Conservation (phyloP, 2,888 invertebrate species). For the Orthosia incerta region DNA sequence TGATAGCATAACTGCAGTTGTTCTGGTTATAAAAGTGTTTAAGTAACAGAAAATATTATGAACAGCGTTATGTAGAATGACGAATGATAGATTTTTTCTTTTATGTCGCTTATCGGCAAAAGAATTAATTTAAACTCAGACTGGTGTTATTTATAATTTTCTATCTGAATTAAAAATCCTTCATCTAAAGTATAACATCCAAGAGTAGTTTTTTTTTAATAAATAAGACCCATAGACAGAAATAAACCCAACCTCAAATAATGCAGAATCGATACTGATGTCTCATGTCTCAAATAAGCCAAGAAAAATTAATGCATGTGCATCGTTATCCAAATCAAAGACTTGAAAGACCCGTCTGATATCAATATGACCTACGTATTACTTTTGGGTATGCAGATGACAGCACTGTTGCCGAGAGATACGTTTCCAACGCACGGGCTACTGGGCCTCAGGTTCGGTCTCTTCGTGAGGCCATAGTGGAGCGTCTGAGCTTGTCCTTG, state of each 20-base stretch:
- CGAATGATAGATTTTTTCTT: background rate
- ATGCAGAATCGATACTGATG: background rate
- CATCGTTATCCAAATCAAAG: background rate
- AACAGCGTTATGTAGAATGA: constrained; percentile 4
- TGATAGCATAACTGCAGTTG: constrained; percentile 1
- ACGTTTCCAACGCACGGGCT: too few relatives aligned
- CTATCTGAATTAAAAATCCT: background rate
- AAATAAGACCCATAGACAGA: background rate
- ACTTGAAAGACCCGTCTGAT: too few relatives aligned
- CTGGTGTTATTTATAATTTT: background rate
- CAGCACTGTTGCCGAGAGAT: too few relatives aligned
- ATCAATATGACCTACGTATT: too few relatives aligned
- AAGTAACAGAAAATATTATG: constrained; percentile 15
- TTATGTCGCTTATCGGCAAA: constrained; percentile 17
- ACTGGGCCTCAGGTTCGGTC: too few relatives aligned
- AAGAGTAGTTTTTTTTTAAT: background rate
- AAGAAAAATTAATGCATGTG: background rate
- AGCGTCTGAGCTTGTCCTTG: too few relatives aligned
- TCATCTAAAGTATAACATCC: background rate
- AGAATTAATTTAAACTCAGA: background rate
- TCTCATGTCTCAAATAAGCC: constrained; percentile 8
- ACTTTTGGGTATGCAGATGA: too few relatives aligned
- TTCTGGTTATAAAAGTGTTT: background rate
- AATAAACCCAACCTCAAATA: background rate
- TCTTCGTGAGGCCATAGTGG: too few relatives aligned